These are phyloP conservation scores for Abrostola triplasia DNA, from an alignment of 2,888 invertebrate genomes.

Conservation along the genomic window DNA sequence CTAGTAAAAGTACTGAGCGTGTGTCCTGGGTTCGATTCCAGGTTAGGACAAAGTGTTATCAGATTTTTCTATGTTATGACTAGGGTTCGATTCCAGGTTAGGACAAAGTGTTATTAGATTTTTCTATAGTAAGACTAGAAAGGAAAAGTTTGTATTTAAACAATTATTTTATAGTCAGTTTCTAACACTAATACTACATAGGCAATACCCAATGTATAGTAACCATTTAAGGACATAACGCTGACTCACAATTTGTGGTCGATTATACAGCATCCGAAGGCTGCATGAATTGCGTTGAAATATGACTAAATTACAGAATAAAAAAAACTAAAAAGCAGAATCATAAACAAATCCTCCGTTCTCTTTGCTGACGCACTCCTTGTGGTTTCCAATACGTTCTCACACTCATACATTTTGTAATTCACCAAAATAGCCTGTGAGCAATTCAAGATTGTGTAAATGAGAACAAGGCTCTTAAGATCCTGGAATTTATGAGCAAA, in stretches of 20 bases:
- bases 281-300: conserved; percentile 17
- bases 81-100: no score
- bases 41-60: no score
- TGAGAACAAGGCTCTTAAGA: conserved; percentile 61
- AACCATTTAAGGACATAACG: conserved; percentile 30
- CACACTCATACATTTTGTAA: conserved; percentile 45
- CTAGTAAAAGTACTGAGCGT: no score
- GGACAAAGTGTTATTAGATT: no score
- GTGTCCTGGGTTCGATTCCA: no score
- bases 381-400: conserved; percentile 61
- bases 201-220: conserved; percentile 12
- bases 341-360: conserved; percentile 47
- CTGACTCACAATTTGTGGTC: conserved; percentile 47
- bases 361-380: conserved; percentile 50
- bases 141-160: no score
- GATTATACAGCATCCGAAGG: conserved; percentile 19
- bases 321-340: conserved; percentile 21
- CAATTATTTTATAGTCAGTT: no score
- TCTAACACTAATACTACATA: no score
- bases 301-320: conserved; percentile 25
- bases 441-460: conserved; percentile 55
- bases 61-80: no score
- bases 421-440: conserved; percentile 63
- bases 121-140: no score
- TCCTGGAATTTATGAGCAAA: conserved; percentile 59